Evolutionary conservation across 2,797 vertebrate species (phyloP).

Genomic region (Sebastes matsubarae): DNA sequence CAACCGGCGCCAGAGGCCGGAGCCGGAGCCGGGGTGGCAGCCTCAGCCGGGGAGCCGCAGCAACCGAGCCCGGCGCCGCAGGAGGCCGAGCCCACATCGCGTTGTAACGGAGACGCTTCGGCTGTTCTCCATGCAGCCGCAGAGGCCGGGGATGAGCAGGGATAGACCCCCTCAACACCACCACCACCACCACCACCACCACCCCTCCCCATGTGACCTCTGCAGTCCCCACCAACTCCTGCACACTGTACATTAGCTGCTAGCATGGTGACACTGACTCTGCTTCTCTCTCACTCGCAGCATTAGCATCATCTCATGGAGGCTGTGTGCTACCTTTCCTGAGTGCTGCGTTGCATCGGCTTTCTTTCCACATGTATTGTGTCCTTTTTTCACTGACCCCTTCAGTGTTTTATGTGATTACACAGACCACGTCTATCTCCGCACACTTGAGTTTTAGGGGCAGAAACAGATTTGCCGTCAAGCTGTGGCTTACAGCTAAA

Average conservation of each 20-base stretch:
- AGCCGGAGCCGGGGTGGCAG: conserved; percentile 42
- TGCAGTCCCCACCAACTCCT: conserved; percentile 47
- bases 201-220: conserved; percentile 33
- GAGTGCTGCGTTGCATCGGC: conserved; percentile 53
- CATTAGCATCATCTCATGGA: conserved; percentile 73
- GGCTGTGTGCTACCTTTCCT: conserved; percentile 66
- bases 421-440: conserved; percentile 31
- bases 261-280: conserved; percentile 85
- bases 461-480: conserved; percentile 35
- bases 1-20: conserved; percentile 39
- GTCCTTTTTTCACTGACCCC: conserved; percentile 51
- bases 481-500: conserved; percentile 44
- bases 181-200: no score
- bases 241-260: conserved; percentile 84
- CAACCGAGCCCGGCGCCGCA: conserved; percentile 59
- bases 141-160: conserved; percentile 82
- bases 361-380: conserved; percentile 39
- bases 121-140: conserved; percentile 62
- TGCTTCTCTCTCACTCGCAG: conserved; percentile 77
- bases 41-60: conserved; percentile 28
- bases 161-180: conserved; percentile 66
- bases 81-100: conserved; percentile 69
- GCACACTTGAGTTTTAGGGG: conserved; percentile 28
- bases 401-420: conserved; percentile 38
- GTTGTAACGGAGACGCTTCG: conserved; percentile 85